Evolutionary conservation across 2,797 vertebrate genomes (phyloP).

Genomic region (Amblyraja radiata): DNA sequence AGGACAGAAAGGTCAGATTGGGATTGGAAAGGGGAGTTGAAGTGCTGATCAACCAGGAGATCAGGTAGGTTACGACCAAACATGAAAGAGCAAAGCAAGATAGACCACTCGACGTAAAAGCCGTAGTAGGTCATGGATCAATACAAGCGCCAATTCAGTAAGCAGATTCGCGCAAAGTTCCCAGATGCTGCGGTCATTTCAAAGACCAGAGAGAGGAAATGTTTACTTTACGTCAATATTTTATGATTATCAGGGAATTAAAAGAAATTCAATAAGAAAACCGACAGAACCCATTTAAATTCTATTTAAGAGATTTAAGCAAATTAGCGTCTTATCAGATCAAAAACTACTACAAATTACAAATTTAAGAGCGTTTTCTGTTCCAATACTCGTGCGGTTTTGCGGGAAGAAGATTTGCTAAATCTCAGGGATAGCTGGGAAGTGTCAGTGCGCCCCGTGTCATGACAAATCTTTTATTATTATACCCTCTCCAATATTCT

Average conservation of each 20-base stretch:
- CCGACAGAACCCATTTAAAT: slow-evolving; percentile 68
- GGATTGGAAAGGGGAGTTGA: too few relatives aligned
- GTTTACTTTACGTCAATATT: slow-evolving; percentile 72
- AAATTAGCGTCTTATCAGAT: slow-evolving; percentile 87
- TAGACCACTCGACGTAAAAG: too few relatives aligned
- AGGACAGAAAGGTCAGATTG: too few relatives aligned
- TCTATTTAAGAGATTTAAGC: slow-evolving; percentile 77
- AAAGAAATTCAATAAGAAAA: slow-evolving; percentile 71
- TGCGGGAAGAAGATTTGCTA: slow-evolving; percentile 60
- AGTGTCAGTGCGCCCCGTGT: slow-evolving; percentile 2
- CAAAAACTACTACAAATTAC: slow-evolving; percentile 78
- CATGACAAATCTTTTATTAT: slow-evolving; percentile 19
- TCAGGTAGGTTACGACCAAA: too few relatives aligned
- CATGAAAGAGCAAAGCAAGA: too few relatives aligned
- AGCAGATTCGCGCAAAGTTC: background rate
- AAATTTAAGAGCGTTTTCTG: slow-evolving; percentile 68
- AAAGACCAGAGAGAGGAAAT: slow-evolving; percentile 56
- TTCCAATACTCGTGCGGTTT: slow-evolving; percentile 60
- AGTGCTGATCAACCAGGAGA: too few relatives aligned
- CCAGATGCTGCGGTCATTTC: slow-evolving; percentile 2
- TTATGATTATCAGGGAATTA: slow-evolving; percentile 72
- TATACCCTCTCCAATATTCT: slow-evolving; percentile 3
- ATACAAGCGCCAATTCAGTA: too few relatives aligned
- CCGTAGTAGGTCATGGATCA: too few relatives aligned
- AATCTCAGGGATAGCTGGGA: slow-evolving; percentile 59